Evolutionary conservation across 2,888 invertebrate genomes (phyloP).

Genomic region (Dolichomitus sp.): DNA sequence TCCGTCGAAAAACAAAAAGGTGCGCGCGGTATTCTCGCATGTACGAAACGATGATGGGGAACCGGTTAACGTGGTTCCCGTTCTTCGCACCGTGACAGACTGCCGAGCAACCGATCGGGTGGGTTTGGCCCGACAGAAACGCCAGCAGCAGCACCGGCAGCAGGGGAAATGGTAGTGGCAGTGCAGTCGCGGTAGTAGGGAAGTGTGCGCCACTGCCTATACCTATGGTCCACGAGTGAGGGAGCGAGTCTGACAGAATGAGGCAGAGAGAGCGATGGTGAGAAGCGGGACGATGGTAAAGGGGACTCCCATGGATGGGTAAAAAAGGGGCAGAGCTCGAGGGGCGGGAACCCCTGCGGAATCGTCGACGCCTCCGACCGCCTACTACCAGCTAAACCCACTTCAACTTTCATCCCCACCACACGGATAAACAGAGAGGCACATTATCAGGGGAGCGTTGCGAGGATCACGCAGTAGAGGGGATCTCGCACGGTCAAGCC

Average conservation of each 20-base stretch:
- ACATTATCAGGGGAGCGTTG: slow-evolving; percentile 56
- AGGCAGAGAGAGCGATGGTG: slow-evolving; percentile 27
- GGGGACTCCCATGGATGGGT: slow-evolving; percentile 68
- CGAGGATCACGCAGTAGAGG: slow-evolving; percentile 42
- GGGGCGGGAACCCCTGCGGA: slow-evolving; percentile 77
- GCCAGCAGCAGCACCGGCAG: slow-evolving; percentile 71
- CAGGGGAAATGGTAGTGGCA: slow-evolving; percentile 65
- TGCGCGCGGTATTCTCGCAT: slow-evolving; percentile 49
- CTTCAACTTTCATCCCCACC: slow-evolving; percentile 74
- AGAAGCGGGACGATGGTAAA: slow-evolving; percentile 46
- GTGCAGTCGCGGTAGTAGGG: slow-evolving; percentile 72
- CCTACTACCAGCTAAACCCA: slow-evolving; percentile 77
- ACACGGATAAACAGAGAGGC: slow-evolving; percentile 12
- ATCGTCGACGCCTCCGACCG: slow-evolving; percentile 82
- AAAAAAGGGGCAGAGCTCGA: slow-evolving; percentile 82
- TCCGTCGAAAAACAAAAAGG: slow-evolving; percentile 40
- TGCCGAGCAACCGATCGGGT: slow-evolving; percentile 82
- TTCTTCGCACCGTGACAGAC: slow-evolving; percentile 86
- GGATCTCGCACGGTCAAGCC: slow-evolving; percentile 46
- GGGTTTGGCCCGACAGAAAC: slow-evolving; percentile 75
- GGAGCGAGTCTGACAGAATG: slow-evolving; percentile 31
- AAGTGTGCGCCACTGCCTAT: slow-evolving; percentile 53
- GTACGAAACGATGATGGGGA: slow-evolving; percentile 72
- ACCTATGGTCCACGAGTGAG: slow-evolving; percentile 57
- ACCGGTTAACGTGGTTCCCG: slow-evolving; percentile 85